Evolutionary conservation across 2,113 vertebrate species (phyloP), one percentile per base, ranked within the genome.

Genomic region (Cricetomys ansorgei): DNA sequence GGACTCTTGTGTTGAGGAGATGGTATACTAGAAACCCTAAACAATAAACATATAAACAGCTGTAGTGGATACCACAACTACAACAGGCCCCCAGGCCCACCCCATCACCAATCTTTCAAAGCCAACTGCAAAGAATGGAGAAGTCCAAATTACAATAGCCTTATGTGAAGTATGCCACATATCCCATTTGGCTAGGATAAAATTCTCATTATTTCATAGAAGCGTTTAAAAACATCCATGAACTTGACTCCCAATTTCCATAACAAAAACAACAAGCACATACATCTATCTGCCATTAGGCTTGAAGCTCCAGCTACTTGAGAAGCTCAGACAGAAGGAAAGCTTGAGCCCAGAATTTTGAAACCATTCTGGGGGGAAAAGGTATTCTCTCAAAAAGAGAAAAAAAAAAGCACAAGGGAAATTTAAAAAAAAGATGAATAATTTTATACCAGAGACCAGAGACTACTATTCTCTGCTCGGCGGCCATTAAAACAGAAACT

Each of bases 201-300:
- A 96, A 95, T n/a, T 5, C 40, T 59, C 93, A 43, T 34, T 48
- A 88, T 88, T 91, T 93, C 43, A 95, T 11, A 40, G 43, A 93
- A 96, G 29, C n/a, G 90, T 85, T 97, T 96, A 89, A 77, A 16
- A 94, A 89, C 91, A 77, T 89, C 43, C 45, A 92, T 21, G 67
- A 89, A 73, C n/a, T 87, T 95, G 90, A 67, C 3, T 84, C 29
- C 34, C 88, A 29, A 25, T 83, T 95, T 72, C 85, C 92, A 64
- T 3, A 94, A 59, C 65, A 86, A 73, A 72, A 81, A 73, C 17
- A 75, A 84, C 27, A 45, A 64, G n/a, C 43, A 53, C 17, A 86
- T 69, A 50, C n/a, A 37, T 37, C 53, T 23, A 37, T 37, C 53
- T 23, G 37, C 34, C 16, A 70, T 15, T 10, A n/a, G 23, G 45